phyloP scores from a whole-genome alignment of 2,113 vertebrate genomes.

The Otis tarda region DNA sequence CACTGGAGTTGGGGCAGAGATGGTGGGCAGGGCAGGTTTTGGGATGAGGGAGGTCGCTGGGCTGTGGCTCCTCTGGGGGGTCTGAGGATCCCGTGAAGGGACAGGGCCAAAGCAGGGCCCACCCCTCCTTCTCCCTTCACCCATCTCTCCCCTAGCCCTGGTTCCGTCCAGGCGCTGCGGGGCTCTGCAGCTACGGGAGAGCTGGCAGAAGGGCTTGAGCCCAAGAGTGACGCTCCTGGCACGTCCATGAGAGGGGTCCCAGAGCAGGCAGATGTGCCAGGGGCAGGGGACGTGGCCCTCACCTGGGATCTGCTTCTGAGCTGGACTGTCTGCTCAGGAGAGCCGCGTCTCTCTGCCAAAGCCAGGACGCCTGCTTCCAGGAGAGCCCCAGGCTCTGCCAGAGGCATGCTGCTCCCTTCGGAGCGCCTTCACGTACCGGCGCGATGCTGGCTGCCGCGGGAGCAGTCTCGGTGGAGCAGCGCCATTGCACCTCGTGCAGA shows the following conservation, averaged over 20 bases:
- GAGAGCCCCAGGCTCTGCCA: too few species aligned
- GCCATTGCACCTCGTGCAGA: not conserved
- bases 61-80: not conserved
- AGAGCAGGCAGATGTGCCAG: accelerated
- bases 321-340: not conserved
- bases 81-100: not conserved
- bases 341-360: not conserved
- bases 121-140: not conserved
- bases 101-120: accelerated
- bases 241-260: not conserved
- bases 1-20: accelerated
- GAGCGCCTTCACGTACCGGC: accelerated
- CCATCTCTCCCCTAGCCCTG: too few species aligned
- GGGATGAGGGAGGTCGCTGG: not conserved
- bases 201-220: not conserved
- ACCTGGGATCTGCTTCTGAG: not conserved
- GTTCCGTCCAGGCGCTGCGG: not conserved
- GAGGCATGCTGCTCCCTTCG: not conserved
- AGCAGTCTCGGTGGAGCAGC: not conserved
- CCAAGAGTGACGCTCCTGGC: not conserved
- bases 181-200: not conserved
- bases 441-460: not conserved
- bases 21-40: accelerated
- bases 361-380: too few species aligned
- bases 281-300: not conserved